Evolutionary conservation across 2,888 invertebrate genomes (phyloP).

Genomic region (Corythucha ciliata): DNA sequence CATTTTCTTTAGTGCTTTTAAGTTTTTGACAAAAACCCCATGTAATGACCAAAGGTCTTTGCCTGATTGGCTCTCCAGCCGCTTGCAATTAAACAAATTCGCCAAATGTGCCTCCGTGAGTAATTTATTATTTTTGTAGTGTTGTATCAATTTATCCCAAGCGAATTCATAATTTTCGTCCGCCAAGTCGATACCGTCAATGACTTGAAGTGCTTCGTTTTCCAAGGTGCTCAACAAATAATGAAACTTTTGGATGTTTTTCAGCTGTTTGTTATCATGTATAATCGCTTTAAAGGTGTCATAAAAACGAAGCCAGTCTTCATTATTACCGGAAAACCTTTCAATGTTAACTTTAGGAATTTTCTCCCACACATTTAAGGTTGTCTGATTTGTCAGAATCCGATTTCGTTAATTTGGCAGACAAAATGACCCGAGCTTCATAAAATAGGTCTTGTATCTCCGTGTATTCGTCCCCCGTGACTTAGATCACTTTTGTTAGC

Average conservation of each 20-base stretch:
- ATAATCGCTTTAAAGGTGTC: not conserved
- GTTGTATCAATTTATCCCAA: not conserved
- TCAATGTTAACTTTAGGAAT: not conserved
- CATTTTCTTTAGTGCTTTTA: conserved; percentile 7
- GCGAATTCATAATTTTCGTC: conserved; percentile 10
- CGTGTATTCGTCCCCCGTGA: too few species aligned
- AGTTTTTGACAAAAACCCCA: conserved; percentile 1
- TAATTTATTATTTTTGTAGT: conserved; percentile 5
- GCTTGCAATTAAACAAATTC: not conserved
- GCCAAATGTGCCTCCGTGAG: conserved; percentile 1
- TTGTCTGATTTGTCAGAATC: too few species aligned
- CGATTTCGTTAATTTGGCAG: too few species aligned
- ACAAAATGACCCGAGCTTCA: too few species aligned
- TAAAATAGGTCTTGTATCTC: too few species aligned
- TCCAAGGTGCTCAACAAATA: conserved; percentile 1
- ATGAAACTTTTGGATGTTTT: conserved; percentile 3
- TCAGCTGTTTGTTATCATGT: not conserved
- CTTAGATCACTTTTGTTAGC: too few species aligned
- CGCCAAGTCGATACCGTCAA: conserved; percentile 2
- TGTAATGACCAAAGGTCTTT: not conserved
- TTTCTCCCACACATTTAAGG: too few species aligned
- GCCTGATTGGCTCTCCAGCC: conserved; percentile 1
- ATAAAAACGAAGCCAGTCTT: conserved; percentile 7
- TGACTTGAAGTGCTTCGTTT: not conserved
- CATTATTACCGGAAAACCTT: not conserved